Conservation (phyloP, 1,140 invertebrate species). For the Drosophila miranda region DNA sequence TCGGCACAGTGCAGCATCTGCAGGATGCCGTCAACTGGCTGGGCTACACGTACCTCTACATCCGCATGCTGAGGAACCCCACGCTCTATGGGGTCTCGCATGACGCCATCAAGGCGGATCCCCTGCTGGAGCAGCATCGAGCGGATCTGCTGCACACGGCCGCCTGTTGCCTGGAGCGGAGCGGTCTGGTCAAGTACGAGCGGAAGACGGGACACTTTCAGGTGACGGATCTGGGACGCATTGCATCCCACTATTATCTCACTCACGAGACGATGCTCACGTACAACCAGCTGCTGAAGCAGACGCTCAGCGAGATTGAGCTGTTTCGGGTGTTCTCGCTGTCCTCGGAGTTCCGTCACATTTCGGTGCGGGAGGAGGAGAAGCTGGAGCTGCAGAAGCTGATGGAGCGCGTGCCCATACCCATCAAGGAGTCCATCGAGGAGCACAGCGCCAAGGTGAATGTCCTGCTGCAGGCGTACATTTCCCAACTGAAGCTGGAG, state of each 20-base stretch:
- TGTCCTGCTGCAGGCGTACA: conserved; percentile 98
- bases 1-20: conserved; percentile 97
- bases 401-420: conserved; percentile 98
- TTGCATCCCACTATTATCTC: conserved; percentile 99
- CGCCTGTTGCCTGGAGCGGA: conserved; percentile 94
- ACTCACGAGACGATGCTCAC: conserved; percentile 98
- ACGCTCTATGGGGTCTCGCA: conserved; percentile 93
- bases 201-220: conserved; percentile 97
- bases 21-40: conserved; percentile 97
- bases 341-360: conserved; percentile 96
- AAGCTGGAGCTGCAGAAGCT: conserved; percentile 98
- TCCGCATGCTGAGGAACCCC: conserved; percentile 93
- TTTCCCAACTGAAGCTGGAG: conserved; percentile 98
- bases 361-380: conserved; percentile 98
- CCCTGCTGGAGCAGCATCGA: conserved; percentile 92
- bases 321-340: conserved; percentile 99
- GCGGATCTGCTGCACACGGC: conserved; percentile 99
- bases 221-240: conserved; percentile 96
- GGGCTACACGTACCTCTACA: conserved; percentile 98
- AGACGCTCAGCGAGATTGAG: conserved; percentile 98
- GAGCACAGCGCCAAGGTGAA: conserved; percentile 98
- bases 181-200: conserved; percentile 97
- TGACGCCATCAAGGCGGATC: conserved; percentile 92
- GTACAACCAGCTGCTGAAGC: conserved; percentile 98
- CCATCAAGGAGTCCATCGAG: conserved; percentile 99